Evolutionary conservation across 2,888 invertebrate genomes (phyloP).

Genomic region (Tupiocoris notatus): DNA sequence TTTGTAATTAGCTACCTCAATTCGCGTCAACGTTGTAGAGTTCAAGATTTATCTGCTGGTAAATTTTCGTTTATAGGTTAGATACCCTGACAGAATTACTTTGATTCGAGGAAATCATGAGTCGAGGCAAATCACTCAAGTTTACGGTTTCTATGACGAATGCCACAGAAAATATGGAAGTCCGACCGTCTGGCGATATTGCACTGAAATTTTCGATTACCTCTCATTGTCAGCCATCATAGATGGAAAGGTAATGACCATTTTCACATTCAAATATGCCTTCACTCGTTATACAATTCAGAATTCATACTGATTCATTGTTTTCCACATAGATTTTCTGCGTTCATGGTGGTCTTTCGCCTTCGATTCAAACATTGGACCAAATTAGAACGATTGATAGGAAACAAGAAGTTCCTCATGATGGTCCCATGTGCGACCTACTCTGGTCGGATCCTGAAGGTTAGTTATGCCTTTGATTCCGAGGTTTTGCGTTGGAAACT

Average conservation of each 20-base stretch:
- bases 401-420: constrained; percentile 97
- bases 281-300: neutral
- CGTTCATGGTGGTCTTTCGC: constrained; percentile 97
- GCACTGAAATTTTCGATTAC: constrained; percentile 99
- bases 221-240: constrained; percentile 94
- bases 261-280: neutral
- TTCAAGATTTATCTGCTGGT: neutral
- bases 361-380: constrained; percentile 96
- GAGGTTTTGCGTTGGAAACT: too few relatives aligned
- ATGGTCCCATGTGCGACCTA: constrained; percentile 99
- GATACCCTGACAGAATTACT: constrained; percentile 98
- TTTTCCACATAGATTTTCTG: constrained; percentile 77
- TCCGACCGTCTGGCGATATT: constrained; percentile 98
- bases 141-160: constrained; percentile 99
- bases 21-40: neutral
- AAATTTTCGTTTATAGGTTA: constrained; percentile 75
- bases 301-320: neutral
- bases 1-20: neutral
- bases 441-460: constrained; percentile 99
- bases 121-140: constrained; percentile 98
- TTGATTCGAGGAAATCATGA: constrained; percentile 98
- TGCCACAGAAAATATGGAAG: constrained; percentile 98
- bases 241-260: constrained; percentile 73
- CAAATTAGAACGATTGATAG: constrained; percentile 98
- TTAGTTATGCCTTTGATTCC: too few relatives aligned